Base-by-base conservation (phyloP, 2,888 invertebrate genomes). In the Drosophila austrosaltans region DNA sequence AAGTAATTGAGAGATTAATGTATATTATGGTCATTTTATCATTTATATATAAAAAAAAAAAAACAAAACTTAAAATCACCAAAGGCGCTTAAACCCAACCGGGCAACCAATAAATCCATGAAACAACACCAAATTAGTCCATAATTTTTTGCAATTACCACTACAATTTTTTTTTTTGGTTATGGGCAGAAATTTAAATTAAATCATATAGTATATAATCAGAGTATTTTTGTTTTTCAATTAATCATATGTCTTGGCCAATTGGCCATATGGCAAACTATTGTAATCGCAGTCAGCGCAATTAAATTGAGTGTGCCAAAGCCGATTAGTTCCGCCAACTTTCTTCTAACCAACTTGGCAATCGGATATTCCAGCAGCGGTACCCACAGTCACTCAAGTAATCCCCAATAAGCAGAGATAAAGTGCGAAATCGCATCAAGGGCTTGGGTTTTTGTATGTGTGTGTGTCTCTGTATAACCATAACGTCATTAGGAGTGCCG, bases 301-400 rank as follows among this genome's bases (percentile, higher is more conserved):
- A 22, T 39, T 57, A 20, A 39, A 57, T 57, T 57, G 36, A 22
- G 57, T 57, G 22, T 57, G 36, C 57, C 36, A 39, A 57, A 57
- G 57, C 57, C 36, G 57, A 57, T 57, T 57, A 39, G 36, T 57
- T 39, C 22, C 39, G 57, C 36, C 36, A 12, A 39, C 57, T 57
- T 57, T 39, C 57, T 36, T 22, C 36, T 20, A 25, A 48, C 48
- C 39, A 39, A 22, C 22, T 39, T 39, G 22, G 57, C 39, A 57
- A 57, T 36, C 22, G 20, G 36, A 57, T 32, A 57, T 22, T 57
- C 20, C 56, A 57, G 10, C 56, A 57, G 36, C 56, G 10, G 22
- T 6, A 20, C 36, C 57, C 57, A 39, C 57, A 57, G 22, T 20
- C 57, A 57, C 12, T 57, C 57, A 57, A 57, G 30, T 57, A 57